Evolutionary conservation across 2,888 invertebrate species (phyloP), one percentile per base, ranked within the genome.

Genomic region (Pachycephus smyrnensis): DNA sequence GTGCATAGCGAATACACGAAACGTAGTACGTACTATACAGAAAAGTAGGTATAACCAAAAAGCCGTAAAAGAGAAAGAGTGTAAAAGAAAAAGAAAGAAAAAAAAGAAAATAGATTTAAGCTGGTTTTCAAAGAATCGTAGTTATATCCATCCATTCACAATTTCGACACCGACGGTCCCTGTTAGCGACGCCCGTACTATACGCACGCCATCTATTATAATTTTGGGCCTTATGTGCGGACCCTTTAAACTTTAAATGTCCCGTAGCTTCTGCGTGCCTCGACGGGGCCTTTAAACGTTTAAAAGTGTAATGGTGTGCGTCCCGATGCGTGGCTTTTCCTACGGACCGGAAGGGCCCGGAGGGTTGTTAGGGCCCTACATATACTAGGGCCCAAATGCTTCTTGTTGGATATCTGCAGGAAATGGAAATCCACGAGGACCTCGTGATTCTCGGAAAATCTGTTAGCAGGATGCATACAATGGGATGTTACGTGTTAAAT

Each of bases 221-320:
- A 71, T 71, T 71, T 71, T 32, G 71, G 31, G 31, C 31, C 71
- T 71, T 15, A 71, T 11, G 74, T 12, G 36, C 23, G 37, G 74
- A 32, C 85, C 85, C 85, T 86, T 87, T 87, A 85, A 87, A 86
- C 75, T 86, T 87, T 87, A 86, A 87, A 86, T 84, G 84, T 83
- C 85, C 84, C 74, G 33, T 12, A 71, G 80, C 73, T 23, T 23
- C 23, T 23, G 76, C 76, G 30, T 40, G 71, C n/a, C 71, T 11
- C 4, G 12, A 12, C 33, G 35, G 73, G 73, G 73, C 73, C 76
- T 79, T 79, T 81, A 80, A 80, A 80, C 82, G 77, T 77, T 79
- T 73, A 12, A 31, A 71, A 32, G 71, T 3, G 71, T 12, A 71
- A 71, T 55, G 33, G 55, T 30, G 77, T 75, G 55, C 74, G 74